Percentiles rank a stretch among this genome's conserved stretches.
Evolutionary conservation across 2,113 vertebrate genomes (phyloP).

Genomic region (Alethe diademata): DNA sequence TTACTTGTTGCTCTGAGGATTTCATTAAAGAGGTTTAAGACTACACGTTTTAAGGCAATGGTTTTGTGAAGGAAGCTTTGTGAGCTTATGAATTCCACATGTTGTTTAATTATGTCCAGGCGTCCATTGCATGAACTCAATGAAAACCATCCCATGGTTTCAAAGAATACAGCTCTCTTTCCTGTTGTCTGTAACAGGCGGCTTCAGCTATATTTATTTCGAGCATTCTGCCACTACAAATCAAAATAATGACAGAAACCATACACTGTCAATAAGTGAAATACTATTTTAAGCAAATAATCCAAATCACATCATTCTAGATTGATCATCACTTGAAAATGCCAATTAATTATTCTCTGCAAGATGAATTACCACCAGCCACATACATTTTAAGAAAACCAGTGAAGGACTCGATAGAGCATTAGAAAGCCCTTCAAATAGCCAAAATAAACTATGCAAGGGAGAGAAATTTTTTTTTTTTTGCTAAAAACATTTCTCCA

Average conservation of each 20-base stretch:
- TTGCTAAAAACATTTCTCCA: background rate
- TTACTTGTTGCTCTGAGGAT: conserved; percentile 62
- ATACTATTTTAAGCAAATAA: conserved; percentile 46
- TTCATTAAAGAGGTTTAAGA: conserved; percentile 34
- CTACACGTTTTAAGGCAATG: background rate
- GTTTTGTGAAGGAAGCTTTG: background rate
- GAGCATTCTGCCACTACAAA: background rate
- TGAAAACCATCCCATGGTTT: background rate
- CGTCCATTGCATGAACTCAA: background rate
- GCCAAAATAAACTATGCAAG: background rate
- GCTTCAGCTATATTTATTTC: background rate
- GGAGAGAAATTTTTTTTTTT: background rate
- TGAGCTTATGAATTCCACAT: background rate
- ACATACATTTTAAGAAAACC: conserved; percentile 24
- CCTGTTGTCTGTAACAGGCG: background rate
- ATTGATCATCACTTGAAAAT: conserved; percentile 50
- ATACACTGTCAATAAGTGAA: conserved; percentile 19
- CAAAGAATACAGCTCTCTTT: background rate
- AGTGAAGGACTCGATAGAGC: background rate
- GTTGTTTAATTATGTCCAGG: conserved; percentile 6
- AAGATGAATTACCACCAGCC: background rate
- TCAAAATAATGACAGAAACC: conserved; percentile 39
- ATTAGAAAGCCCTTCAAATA: background rate
- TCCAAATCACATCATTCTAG: conserved; percentile 35
- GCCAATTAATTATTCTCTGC: conserved; percentile 50